Conservation (phyloP, 1,140 invertebrate genomes). For the Eriosoma lanigerum region DNA sequence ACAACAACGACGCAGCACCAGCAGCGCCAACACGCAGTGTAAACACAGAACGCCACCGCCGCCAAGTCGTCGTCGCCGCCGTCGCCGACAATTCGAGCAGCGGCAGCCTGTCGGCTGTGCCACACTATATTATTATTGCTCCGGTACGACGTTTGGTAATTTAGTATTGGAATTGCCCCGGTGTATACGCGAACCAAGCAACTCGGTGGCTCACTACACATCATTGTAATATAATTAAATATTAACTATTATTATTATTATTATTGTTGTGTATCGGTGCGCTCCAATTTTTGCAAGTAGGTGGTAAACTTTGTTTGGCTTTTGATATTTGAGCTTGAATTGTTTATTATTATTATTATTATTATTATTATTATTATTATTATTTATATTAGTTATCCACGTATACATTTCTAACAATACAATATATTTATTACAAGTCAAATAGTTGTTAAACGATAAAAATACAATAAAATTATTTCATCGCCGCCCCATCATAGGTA, state of each 20-base stretch:
- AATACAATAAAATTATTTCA: too few species aligned
- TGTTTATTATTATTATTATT: too few species aligned
- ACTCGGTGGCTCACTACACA: background rate
- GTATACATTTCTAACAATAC: too few species aligned
- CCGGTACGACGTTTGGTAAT: background rate
- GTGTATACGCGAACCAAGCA: slow-evolving; percentile 2
- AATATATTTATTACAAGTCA: too few species aligned
- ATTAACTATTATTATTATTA: too few species aligned
- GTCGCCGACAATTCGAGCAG: background rate
- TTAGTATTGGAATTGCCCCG: slow-evolving; percentile 22
- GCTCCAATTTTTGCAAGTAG: too few species aligned
- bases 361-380: background rate
- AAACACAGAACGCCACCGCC: background rate
- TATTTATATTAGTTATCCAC: background rate
- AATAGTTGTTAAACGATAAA: too few species aligned
- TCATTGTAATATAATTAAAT: too few species aligned
- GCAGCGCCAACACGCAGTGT: background rate
- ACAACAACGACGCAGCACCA: background rate
- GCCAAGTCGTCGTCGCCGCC: background rate
- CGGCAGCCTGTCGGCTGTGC: background rate
- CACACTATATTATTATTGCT: background rate
- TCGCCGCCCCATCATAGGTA: background rate
- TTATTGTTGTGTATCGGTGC: too few species aligned
- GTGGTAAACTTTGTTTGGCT: slow-evolving; percentile 3
- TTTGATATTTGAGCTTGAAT: background rate